These are phyloP conservation scores for Gnatocerus cornutus DNA, from an alignment of 2,888 invertebrate species.

Conservation along the genomic window DNA sequence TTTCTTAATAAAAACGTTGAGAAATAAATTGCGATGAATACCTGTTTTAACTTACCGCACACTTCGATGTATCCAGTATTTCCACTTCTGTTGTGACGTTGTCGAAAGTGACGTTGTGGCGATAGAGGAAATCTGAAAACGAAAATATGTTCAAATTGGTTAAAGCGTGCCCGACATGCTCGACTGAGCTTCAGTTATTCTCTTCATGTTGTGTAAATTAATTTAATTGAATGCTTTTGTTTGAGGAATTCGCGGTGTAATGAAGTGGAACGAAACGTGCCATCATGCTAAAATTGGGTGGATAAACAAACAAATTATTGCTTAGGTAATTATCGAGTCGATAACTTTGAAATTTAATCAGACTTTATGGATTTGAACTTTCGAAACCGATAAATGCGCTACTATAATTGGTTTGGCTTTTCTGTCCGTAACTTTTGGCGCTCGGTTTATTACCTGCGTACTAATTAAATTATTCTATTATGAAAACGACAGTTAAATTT, in stretches of 20 bases:
- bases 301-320: neutral
- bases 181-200: constrained; percentile 17
- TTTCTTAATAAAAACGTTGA: constrained; percentile 12
- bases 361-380: no score
- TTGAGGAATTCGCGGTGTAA: neutral
- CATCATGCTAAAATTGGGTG: neutral
- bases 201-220: constrained; percentile 12
- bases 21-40: constrained; percentile 19
- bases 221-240: constrained; percentile 7
- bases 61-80: constrained; percentile 86
- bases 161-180: constrained; percentile 33
- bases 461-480: no score
- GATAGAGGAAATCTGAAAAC: constrained; percentile 86
- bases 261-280: constrained; percentile 6
- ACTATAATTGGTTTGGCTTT: no score
- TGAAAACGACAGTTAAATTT: no score
- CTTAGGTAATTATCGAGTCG: neutral
- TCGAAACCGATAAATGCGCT: no score
- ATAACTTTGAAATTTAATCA: neutral
- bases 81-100: constrained; percentile 85
- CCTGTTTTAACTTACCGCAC: constrained; percentile 78
- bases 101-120: constrained; percentile 85
- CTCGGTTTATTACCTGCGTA: no score
- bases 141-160: constrained; percentile 28
- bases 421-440: no score